These are phyloP conservation scores for Neuroscelio doddi DNA, from an alignment of 2,888 invertebrate genomes.

Conservation along the genomic window DNA sequence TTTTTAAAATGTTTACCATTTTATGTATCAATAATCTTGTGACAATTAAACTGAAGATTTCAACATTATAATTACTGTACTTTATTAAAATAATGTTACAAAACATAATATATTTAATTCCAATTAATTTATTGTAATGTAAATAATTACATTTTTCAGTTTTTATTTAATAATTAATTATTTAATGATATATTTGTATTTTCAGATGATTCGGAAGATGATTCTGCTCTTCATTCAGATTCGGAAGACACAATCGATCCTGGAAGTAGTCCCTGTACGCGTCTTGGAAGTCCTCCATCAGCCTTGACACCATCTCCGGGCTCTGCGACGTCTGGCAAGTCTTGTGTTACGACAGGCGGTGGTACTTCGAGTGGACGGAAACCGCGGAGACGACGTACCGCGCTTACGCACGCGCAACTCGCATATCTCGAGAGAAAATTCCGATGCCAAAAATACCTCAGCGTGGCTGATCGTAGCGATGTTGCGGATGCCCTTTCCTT, in stretches of 20 bases:
- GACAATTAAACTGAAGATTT: no score
- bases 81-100: no score
- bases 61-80: no score
- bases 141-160: no score
- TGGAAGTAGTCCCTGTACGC: slow-evolving; percentile 68
- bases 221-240: slow-evolving; percentile 68
- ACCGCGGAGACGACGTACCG: slow-evolving; percentile 88
- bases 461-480: slow-evolving; percentile 93
- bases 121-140: no score
- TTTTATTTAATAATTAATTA: no score
- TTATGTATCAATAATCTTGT: no score
- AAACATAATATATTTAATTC: no score
- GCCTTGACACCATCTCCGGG: slow-evolving; percentile 63
- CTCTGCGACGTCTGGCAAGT: slow-evolving; percentile 51
- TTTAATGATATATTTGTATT: no score
- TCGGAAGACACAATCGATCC: slow-evolving; percentile 71
- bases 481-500: slow-evolving; percentile 92
- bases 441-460: slow-evolving; percentile 93
- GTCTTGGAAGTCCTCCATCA: slow-evolving; percentile 62
- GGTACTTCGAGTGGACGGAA: slow-evolving; percentile 77
- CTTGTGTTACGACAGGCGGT: slow-evolving; percentile 57
- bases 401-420: slow-evolving; percentile 95
- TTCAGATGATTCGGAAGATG: slow-evolving; percentile 69
- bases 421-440: slow-evolving; percentile 94
- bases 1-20: no score